Evolutionary conservation across 2,113 vertebrate species (phyloP), one percentile per base, ranked within the genome.

Genomic region (Electrona antarctica): DNA sequence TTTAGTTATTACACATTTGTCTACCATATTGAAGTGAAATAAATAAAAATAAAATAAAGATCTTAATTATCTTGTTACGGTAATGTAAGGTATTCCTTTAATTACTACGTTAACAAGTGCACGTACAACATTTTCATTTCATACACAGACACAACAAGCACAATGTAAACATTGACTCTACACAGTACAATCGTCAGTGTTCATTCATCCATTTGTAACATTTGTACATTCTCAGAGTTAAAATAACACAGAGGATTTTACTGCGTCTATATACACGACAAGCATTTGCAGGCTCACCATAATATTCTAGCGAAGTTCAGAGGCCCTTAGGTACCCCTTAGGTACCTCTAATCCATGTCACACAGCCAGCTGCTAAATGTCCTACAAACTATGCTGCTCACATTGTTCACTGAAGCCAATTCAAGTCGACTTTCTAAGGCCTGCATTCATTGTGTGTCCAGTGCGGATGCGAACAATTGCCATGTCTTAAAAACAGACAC

Each of bases 401-500:
- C 88, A 88, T 91, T 93, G 91, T 91, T 84, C 85, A 69, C 76
- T 67, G 86, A 76, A 88, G 90, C 88, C 88, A 84, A 89, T 92
- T 91, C 92, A 93, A 91, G 91, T 90, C 77, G 87, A 83, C 83
- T 91, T 90, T 93, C 90, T 92, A 88, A 92, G 89, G 91, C 91
- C 90, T 78, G 79, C 86, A 88, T 92, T 93, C 91, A 93, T 85
- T 85, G 85, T 84, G 87, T 46, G 81, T 75, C 74, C 54, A 28
- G 45, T 82, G 85, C 84, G 85, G 89, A 90, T 87, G 77, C 87
- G 78, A 69, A 80, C 88, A 85, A 87, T 82, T 74, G 89, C 87
- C 90, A 79, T 89, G 89, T 93, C 92, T 93, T 93, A 90, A 92
- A 93, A 93, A 92, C 89, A 83, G 82, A 86, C 85, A 92, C 93